Conservation (phyloP, 2,797 vertebrate species). For the Anisognathus igniventris region DNA sequence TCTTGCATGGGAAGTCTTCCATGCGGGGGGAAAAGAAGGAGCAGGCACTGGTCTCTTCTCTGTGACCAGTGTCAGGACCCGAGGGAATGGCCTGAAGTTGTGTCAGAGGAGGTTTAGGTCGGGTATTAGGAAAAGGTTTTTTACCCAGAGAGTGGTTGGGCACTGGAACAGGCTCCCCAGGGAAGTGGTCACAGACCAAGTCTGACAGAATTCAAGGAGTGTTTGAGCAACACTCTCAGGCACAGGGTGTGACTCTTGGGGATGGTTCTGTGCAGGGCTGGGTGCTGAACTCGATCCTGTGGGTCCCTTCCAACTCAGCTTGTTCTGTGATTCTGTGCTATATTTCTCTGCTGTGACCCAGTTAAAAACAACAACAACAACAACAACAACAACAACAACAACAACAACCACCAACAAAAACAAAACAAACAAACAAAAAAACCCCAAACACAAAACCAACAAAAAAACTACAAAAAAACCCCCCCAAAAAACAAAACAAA, state of each 20-base stretch:
- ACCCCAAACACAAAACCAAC: too few species aligned
- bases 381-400: too few species aligned
- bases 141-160: rapidly evolving
- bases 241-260: background rate
- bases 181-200: background rate
- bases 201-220: background rate
- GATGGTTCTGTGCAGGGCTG: background rate
- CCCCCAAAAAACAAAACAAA: background rate
- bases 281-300: rapidly evolving
- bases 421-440: background rate
- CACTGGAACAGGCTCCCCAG: rapidly evolving
- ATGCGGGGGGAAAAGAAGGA: too few species aligned
- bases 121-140: too few species aligned
- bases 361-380: background rate
- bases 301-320: background rate
- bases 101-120: too few species aligned
- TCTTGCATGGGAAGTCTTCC: background rate
- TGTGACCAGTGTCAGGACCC: background rate
- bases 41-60: background rate
- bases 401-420: too few species aligned
- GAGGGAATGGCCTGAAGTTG: background rate
- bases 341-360: background rate
- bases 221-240: background rate
- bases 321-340: background rate
- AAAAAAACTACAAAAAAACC: too few species aligned